phyloP scores from a whole-genome alignment of 2,797 vertebrate species.

The Pitangus sulphuratus region DNA sequence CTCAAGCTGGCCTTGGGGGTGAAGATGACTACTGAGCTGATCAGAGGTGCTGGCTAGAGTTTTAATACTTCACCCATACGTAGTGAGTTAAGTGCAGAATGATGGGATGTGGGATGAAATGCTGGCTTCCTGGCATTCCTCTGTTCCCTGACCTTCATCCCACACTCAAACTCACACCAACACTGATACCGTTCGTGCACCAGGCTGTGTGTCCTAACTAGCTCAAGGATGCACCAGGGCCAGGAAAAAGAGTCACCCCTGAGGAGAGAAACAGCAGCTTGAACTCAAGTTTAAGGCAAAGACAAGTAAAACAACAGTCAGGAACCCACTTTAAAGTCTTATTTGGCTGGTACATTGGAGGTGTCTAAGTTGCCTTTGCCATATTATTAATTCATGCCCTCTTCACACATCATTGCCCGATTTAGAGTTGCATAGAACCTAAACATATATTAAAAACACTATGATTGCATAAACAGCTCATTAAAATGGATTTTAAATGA shows the following conservation, averaged over 20 bases:
- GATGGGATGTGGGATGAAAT: background rate
- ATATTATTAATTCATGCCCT: slow-evolving; percentile 33
- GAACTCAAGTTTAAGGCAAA: background rate
- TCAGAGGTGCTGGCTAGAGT: background rate
- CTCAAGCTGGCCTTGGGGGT: background rate
- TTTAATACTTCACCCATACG: background rate
- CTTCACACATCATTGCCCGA: background rate
- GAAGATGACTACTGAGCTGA: background rate
- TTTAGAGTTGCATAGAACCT: background rate
- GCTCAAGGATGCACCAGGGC: background rate
- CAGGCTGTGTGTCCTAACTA: background rate
- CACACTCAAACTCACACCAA: background rate
- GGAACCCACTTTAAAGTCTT: background rate
- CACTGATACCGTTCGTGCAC: background rate
- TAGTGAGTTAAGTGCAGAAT: background rate
- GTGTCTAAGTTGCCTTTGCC: slow-evolving; percentile 10
- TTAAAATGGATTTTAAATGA: slow-evolving; percentile 50
- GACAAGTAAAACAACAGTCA: background rate
- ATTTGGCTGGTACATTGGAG: background rate
- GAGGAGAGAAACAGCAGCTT: background rate
- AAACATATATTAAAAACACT: slow-evolving; percentile 52
- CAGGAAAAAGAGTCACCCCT: background rate
- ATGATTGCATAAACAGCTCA: slow-evolving; percentile 38
- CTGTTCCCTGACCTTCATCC: background rate
- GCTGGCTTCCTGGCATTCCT: background rate